Evolutionary conservation across 2,113 vertebrate species (phyloP), one percentile per base, ranked within the genome.

Genomic region (Myiopsitta monachus): DNA sequence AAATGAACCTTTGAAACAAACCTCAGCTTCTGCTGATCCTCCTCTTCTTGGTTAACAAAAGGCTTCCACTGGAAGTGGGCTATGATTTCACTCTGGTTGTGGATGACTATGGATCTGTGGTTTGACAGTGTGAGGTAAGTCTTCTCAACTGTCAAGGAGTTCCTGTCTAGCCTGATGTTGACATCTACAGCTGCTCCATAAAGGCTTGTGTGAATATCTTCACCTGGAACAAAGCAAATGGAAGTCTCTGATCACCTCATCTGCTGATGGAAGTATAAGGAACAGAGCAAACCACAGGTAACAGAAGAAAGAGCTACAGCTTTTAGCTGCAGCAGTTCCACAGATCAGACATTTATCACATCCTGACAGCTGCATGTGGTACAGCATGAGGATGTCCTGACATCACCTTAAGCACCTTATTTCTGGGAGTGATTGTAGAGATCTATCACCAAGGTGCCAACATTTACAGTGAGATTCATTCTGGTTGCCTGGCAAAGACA

Each of bases 31-130:
- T 95, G 89, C 78, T 62, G 57, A 27, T 98, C 94, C 51, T 99
- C 98, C 7, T 98, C 98, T 47, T 97, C 95, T 63, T 97, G 96
- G 18, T 93, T 97, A 67, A 95, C 94, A 95, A 97, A 98, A 46
- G 72, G 23, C 47, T 98, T 99, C 99, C 99, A 99, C 87, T 96
- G 97, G 97, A 98, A 99, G 76, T 94, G 98, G 9, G 98, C 97
- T 64, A 98, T 97, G 94, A 98, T 95, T n/a, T 98, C 94, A 64
- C 98, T 98, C 38, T 39, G 97, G 83, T 99, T 99, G 85, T 96
- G 47, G 70, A 99, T 98, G 68, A 97, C 79, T 21, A 99, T 7
- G 0, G 86, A 97, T 61, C 93, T 93, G 46, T 87, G 92, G 70
- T 46, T 98, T 57, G 97, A 94, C 96, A 98, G 81, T 3, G 97